A percentile compares a stretch with the other conserved stretches of the same genome.
Evolutionary conservation across 2,888 invertebrate genomes (phyloP).

Genomic region (Macaria liturata): DNA sequence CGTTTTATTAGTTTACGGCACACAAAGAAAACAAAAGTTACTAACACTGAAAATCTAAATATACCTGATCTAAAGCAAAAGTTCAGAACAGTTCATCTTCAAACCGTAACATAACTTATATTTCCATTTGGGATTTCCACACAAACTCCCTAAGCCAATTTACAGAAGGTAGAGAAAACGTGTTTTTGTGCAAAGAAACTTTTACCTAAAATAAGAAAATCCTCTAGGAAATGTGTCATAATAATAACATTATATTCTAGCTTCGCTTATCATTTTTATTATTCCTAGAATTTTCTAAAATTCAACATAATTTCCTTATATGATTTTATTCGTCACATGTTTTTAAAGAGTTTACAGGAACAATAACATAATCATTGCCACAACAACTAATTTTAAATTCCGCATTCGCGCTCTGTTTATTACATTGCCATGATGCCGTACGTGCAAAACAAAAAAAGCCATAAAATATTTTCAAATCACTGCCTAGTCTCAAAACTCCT

Average conservation of each 20-base stretch:
- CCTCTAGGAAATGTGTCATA: slow-evolving; percentile 18
- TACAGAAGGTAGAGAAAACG: slow-evolving; percentile 46
- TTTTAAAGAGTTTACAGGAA: not conserved
- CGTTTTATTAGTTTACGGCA: too few species aligned
- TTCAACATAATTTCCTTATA: too few species aligned
- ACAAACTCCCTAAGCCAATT: slow-evolving; percentile 59
- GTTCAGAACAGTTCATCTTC: too few species aligned
- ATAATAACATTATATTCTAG: slow-evolving; percentile 1
- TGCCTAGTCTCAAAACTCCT: slow-evolving; percentile 21
- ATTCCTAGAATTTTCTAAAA: too few species aligned
- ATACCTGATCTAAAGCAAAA: too few species aligned
- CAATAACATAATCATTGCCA: not conserved
- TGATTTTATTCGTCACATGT: too few species aligned
- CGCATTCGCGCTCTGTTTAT: slow-evolving; percentile 4
- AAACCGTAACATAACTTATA: slow-evolving; percentile 22
- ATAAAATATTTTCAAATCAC: slow-evolving; percentile 15
- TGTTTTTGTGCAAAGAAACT: slow-evolving; percentile 47
- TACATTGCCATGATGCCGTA: slow-evolving; percentile 9
- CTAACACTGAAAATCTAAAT: too few species aligned
- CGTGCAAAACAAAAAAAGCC: slow-evolving; percentile 15
- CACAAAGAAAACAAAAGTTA: too few species aligned
- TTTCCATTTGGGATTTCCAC: slow-evolving; percentile 49
- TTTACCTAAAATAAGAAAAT: slow-evolving; percentile 22
- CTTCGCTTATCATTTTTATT: not conserved
- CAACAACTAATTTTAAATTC: slow-evolving; percentile 8